These are phyloP conservation scores for Epirrita christyi DNA, from an alignment of 2,888 invertebrate species.

Conservation along the genomic window DNA sequence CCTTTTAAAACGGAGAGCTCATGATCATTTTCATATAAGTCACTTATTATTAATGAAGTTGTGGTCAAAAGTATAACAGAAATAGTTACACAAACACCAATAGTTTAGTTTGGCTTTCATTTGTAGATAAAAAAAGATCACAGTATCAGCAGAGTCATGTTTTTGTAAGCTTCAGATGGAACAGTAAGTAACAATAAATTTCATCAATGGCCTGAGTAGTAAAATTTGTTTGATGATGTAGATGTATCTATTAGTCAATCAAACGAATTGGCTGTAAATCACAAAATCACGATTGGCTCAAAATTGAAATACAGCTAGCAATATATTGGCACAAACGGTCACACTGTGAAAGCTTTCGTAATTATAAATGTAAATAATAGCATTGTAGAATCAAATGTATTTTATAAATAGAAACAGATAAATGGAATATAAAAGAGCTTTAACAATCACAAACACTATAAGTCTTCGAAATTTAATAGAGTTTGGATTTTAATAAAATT, in stretches of 20 bases:
- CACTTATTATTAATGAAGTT: slow-evolving; percentile 17
- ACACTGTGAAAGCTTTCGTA: slow-evolving; percentile 46
- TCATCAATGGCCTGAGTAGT: slow-evolving; percentile 38
- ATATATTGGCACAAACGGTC: slow-evolving; percentile 58
- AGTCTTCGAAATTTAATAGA: slow-evolving; percentile 13
- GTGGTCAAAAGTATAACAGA: slow-evolving; percentile 9
- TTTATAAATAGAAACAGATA: slow-evolving; percentile 23
- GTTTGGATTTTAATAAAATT: slow-evolving; percentile 17
- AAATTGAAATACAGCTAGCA: slow-evolving; percentile 36
- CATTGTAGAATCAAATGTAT: slow-evolving; percentile 37
- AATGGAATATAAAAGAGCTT: slow-evolving; percentile 33
- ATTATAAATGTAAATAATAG: slow-evolving; percentile 43
- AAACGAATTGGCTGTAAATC: slow-evolving; percentile 30
- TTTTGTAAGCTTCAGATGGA: slow-evolving; percentile 26
- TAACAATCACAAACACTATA: slow-evolving; percentile 26
- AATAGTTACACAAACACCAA: slow-evolving; percentile 24
- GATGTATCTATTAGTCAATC: slow-evolving; percentile 21
- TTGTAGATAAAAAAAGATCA: slow-evolving; percentile 35
- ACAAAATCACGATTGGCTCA: slow-evolving; percentile 36
- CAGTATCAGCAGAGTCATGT: slow-evolving; percentile 26
- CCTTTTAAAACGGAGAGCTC: slow-evolving; percentile 27
- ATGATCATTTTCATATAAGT: slow-evolving; percentile 26
- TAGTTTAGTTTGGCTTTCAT: slow-evolving; percentile 31
- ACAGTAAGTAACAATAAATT: slow-evolving; percentile 35
- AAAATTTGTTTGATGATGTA: slow-evolving; percentile 24